Evolutionary conservation across 2,888 invertebrate species (phyloP), one percentile per base, ranked within the genome.

Genomic region (Cotesia congregata): DNA sequence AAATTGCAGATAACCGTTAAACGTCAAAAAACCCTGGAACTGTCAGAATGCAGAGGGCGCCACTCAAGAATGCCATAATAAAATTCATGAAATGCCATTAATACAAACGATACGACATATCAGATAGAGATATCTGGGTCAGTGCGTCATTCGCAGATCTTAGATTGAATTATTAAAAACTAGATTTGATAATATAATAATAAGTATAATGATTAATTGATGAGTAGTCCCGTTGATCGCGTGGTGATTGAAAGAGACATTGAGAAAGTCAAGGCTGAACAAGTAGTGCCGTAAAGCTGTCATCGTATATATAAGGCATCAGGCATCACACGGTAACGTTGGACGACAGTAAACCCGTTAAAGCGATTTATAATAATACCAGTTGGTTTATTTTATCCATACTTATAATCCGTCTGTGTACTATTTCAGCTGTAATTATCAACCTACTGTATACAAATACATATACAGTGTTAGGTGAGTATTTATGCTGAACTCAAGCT

Each of bases 261-360:
- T 64, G 65, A 50, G 12, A 41, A 72, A 65, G 50, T 72, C 72
- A 65, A 72, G 72, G 72, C 40, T 64, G 40, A 72, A 17, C 61
- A 62, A 62, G 39, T 71, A 30, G 39, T 59, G 50, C 50, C 50
- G 50, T 50, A 50, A 50, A 50, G 50, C 12, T 50, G 50, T 50
- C 50, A 50, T 50, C 50, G 50, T 50, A 50, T 50, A 50, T 50
- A 50, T 50, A 50, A 12, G 50, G 50, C 12, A 50, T 50, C 50
- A 30, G 30, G 30, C 30, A 30, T 30, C 30, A 30, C 30, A 2
- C 50, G 50, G 12, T 50, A 12, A 50, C 7, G 12, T 50, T 50
- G 7, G 12, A 7, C 50, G 50, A 7, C 50, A 50, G 50, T 50
- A 50, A 50, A 50, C 50, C 50, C 50, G 50, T 50, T 50, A 50